phyloP scores from a whole-genome alignment of 2,113 vertebrate species.

The Toxotes chatareus region DNA sequence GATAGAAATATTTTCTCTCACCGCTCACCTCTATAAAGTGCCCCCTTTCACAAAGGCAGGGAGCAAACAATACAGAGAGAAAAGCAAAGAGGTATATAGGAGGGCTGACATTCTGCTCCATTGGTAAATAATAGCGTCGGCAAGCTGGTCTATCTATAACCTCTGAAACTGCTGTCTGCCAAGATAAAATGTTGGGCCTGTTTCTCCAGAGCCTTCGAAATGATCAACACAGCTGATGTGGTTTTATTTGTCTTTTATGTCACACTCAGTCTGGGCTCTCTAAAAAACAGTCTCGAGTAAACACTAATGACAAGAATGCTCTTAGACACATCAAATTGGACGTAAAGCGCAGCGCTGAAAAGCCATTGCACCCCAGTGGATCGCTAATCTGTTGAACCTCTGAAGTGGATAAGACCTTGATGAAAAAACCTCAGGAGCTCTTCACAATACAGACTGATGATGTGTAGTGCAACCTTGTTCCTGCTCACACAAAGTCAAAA shows the following conservation, averaged over 20 bases:
- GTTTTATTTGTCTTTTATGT: constrained; percentile 84
- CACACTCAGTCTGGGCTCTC: constrained; percentile 82
- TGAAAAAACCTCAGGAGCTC: constrained; percentile 73
- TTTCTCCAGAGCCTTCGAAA: constrained; percentile 85
- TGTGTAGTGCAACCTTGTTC: constrained; percentile 39
- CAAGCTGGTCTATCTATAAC: constrained; percentile 90
- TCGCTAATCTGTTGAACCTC: constrained; percentile 79
- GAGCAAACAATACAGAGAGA: constrained; percentile 90
- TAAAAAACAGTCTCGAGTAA: constrained; percentile 78
- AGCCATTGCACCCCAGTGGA: constrained; percentile 72
- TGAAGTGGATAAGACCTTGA: constrained; percentile 78
- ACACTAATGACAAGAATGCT: constrained; percentile 82
- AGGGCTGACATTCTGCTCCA: constrained; percentile 90
- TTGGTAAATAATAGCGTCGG: constrained; percentile 92
- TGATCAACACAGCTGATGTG: constrained; percentile 86
- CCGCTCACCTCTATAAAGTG: constrained; percentile 90
- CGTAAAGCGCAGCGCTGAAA: constrained; percentile 71
- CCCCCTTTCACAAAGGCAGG: constrained; percentile 89
- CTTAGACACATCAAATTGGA: constrained; percentile 80
- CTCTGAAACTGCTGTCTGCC: constrained; percentile 91
- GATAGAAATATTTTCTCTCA: constrained; percentile 93
- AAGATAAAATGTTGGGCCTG: constrained; percentile 90
- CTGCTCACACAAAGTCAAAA: constrained; percentile 33
- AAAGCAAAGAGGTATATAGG: constrained; percentile 84
- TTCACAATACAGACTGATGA: constrained; percentile 73